Percentiles rank a stretch among this genome's conserved stretches.
Conservation (phyloP, 2,888 invertebrate species). For the Temnothorax ravouxi region DNA sequence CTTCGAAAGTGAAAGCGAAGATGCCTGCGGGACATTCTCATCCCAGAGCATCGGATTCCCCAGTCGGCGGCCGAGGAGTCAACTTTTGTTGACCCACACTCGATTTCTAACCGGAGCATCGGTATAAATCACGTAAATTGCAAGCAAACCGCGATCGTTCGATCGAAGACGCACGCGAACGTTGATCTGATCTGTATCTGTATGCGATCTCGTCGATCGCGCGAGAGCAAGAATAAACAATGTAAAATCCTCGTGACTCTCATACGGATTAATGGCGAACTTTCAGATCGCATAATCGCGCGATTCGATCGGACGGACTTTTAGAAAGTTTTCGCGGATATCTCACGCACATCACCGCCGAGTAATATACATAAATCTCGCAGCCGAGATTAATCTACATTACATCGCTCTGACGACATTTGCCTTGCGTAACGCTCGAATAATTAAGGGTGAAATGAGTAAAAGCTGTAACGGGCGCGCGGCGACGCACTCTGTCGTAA, state of each 20-base stretch:
- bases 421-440: constrained; percentile 38
- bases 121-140: constrained; percentile 71
- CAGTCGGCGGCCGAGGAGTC: constrained; percentile 59
- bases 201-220: constrained; percentile 41
- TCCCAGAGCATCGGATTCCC: constrained; percentile 65
- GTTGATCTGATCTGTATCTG: constrained; percentile 58
- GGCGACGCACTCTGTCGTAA: constrained; percentile 29
- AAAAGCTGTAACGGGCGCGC: constrained; percentile 18
- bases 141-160: constrained; percentile 15
- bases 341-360: constrained; percentile 33
- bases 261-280: constrained; percentile 2
- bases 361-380: constrained; percentile 29
- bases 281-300: constrained; percentile 36
- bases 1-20: constrained; percentile 76
- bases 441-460: constrained; percentile 47
- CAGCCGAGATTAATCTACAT: constrained; percentile 43
- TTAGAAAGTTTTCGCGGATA: constrained; percentile 48
- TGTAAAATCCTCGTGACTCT: neutral
- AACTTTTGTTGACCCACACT: constrained; percentile 72
- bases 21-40: constrained; percentile 76
- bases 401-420: constrained; percentile 11
- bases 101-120: constrained; percentile 70
- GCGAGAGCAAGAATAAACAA: neutral
- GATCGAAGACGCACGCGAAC: constrained; percentile 30
- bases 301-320: constrained; percentile 30